Conservation (phyloP, 2,888 invertebrate genomes). For the Heterodera filipjevi region DNA sequence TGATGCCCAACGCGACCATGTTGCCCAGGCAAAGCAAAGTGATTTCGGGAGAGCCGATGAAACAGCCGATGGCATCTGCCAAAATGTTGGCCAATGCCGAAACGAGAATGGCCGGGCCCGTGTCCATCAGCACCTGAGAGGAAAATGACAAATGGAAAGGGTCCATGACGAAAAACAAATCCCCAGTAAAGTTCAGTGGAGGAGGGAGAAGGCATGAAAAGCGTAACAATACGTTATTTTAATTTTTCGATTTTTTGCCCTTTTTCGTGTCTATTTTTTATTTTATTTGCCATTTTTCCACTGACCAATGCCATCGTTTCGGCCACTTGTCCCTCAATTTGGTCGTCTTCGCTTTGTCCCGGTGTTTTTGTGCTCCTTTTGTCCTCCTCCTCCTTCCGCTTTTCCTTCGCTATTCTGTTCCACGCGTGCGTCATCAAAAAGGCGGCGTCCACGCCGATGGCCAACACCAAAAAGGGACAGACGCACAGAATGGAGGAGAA, state of each 20-base stretch:
- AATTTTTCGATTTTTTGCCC: background rate
- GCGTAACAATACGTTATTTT: background rate
- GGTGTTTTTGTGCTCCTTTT: background rate
- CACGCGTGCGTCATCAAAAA: slow-evolving; percentile 61
- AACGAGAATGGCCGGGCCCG: slow-evolving; percentile 62
- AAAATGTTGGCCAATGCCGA: slow-evolving; percentile 62
- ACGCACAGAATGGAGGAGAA: slow-evolving; percentile 59
- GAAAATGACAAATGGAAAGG: background rate
- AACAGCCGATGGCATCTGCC: slow-evolving; percentile 55
- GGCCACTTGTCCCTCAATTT: slow-evolving; percentile 2
- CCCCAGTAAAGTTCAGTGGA: too few relatives aligned
- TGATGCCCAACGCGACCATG: slow-evolving; percentile 58
- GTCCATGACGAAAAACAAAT: too few relatives aligned
- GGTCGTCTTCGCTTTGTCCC: background rate
- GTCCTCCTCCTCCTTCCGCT: background rate
- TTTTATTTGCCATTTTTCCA: background rate
- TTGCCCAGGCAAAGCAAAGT: slow-evolving; percentile 61
- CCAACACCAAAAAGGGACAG: slow-evolving; percentile 55
- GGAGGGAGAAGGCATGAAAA: background rate
- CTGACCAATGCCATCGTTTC: background rate
- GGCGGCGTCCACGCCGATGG: slow-evolving; percentile 58
- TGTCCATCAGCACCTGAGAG: slow-evolving; percentile 54
- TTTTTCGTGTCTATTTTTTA: background rate
- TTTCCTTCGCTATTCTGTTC: slow-evolving; percentile 49
- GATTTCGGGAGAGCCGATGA: slow-evolving; percentile 60